Evolutionary conservation across 2,797 vertebrate genomes (phyloP).

Genomic region (Cryptoprocta ferox): DNA sequence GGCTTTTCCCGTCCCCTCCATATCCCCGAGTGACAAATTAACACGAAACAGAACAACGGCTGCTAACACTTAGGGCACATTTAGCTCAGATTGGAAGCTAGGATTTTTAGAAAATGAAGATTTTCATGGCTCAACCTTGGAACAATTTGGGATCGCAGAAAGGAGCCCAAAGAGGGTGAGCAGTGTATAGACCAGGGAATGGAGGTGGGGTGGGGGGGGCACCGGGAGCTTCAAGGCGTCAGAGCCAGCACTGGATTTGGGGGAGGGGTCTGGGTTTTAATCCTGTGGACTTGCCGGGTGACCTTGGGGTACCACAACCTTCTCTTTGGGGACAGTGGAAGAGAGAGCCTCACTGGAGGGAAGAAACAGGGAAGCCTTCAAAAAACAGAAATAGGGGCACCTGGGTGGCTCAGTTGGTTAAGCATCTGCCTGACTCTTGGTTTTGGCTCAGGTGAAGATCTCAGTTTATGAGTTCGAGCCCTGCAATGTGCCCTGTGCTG

Average conservation of each 20-base stretch:
- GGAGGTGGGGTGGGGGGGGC: neutral
- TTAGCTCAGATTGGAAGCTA: constrained; percentile 83
- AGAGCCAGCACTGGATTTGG: rapidly evolving
- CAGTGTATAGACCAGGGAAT: rapidly evolving
- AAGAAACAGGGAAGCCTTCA: neutral
- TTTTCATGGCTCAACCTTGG: neutral
- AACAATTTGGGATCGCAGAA: neutral
- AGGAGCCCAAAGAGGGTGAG: neutral
- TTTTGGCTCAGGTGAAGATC: too few relatives aligned
- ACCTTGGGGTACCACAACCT: neutral
- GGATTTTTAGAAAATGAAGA: neutral
- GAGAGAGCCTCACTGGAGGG: neutral
- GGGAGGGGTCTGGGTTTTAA: neutral
- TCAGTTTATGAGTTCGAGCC: too few relatives aligned
- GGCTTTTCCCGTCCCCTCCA: constrained; percentile 10
- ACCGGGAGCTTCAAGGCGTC: rapidly evolving
- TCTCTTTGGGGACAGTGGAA: neutral
- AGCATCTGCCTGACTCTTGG: too few relatives aligned
- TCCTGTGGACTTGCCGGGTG: neutral
- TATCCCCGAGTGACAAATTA: constrained; percentile 80
- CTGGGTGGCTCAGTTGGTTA: too few relatives aligned
- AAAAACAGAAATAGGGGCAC: neutral
- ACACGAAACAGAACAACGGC: constrained; percentile 49
- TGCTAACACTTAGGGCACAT: constrained; percentile 75
- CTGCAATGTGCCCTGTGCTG: too few relatives aligned